Base-by-base conservation (phyloP, 2,888 invertebrate species). In the Seira sanloemensis region DNA sequence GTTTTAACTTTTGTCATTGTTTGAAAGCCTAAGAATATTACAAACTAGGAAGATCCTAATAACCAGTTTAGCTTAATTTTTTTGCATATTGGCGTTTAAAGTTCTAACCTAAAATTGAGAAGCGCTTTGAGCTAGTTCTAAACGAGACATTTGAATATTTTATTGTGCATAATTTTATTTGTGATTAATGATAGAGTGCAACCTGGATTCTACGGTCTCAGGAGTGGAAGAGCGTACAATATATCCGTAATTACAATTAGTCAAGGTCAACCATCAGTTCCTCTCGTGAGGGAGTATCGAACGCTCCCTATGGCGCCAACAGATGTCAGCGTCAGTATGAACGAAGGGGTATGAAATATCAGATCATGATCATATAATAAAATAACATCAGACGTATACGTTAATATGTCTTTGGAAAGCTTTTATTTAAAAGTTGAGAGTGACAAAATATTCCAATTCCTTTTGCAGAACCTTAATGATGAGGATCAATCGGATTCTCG, bases 111-210 rank as follows among this genome's bases (percentile, higher is more conserved):
- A n/a, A n/a, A n/a, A n/a, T n/a, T n/a, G n/a, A n/a, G n/a, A n/a
- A n/a, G n/a, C n/a, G n/a, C n/a, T n/a, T n/a, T n/a, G n/a, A n/a
- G n/a, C n/a, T n/a, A n/a, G n/a, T 16, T 18, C n/a, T 50, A 18
- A 50, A 7, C 1, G 16, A 50, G n/a, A n/a, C n/a, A n/a, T n/a
- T n/a, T 50, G 50, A 50, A 50, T 37, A 37, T 37, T n/a, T 37
- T 37, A 37, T 37, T 37, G 16, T 50, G 16, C 12, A 50, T n/a
- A 50, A 2, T 50, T 50, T 7, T 2, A 50, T 50, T 50, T 50
- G 37, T 97, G 86, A 97, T 97, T 91, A n/a, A n/a, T 97, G 97
- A 91, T 97, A 97, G 92, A 97, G 97, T 75, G 97, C 85, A 82
- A 23, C 85, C 87, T 46, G 84, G 83, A n/a, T 87, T 87, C 58